These are phyloP conservation scores for Malthinus flaveolus DNA, from an alignment of 2,888 invertebrate species.

Conservation along the genomic window DNA sequence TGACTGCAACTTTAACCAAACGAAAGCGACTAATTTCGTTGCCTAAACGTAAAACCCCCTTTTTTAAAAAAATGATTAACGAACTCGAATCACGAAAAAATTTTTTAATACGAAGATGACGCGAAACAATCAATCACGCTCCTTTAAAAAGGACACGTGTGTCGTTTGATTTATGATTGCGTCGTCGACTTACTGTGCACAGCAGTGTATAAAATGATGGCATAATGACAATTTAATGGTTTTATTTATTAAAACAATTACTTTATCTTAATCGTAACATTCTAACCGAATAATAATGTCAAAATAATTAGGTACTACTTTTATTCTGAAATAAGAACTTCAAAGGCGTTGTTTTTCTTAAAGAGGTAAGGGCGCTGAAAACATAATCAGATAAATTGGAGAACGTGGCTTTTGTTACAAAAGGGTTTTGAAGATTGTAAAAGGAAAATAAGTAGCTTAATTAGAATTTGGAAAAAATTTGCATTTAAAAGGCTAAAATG, in stretches of 20 bases:
- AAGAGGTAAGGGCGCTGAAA: neutral
- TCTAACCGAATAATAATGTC: neutral
- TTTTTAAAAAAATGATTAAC: too few species aligned
- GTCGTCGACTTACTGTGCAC: neutral
- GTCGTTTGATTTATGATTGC: conserved; percentile 15
- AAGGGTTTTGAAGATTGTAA: too few species aligned
- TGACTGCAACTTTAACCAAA: too few species aligned
- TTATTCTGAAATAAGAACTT: conserved; percentile 1
- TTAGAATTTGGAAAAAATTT: too few species aligned
- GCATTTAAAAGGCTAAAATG: too few species aligned
- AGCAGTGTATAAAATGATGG: conserved; percentile 16
- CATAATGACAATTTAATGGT: conserved; percentile 37
- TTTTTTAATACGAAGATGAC: neutral
- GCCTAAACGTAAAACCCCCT: too few species aligned
- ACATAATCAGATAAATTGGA: neutral
- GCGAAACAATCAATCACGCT: conserved; percentile 11
- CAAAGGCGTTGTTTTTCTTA: neutral
- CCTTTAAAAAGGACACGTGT: conserved; percentile 9
- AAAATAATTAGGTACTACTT: neutral
- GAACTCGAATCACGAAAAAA: neutral
- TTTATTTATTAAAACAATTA: conserved; percentile 21
- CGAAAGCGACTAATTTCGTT: too few species aligned
- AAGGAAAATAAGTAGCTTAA: too few species aligned
- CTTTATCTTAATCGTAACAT: conserved; percentile 4
- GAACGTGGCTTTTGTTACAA: too few species aligned